Evolutionary conservation across 2,113 vertebrate genomes (phyloP).

Genomic region (Odocoileus virginianus): DNA sequence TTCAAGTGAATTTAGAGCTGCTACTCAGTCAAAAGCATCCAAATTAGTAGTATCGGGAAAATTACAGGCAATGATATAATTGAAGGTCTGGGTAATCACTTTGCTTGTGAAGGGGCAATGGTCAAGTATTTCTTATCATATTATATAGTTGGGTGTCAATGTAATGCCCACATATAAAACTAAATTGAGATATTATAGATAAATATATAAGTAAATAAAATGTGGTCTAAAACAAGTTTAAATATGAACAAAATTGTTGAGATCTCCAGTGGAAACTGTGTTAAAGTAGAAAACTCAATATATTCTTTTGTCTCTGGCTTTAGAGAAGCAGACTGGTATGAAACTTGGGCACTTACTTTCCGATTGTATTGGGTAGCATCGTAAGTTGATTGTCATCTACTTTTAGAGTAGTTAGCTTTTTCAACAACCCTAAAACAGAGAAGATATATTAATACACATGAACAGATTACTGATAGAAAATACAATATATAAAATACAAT

Average conservation of each 20-base stretch:
- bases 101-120: neutral
- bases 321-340: neutral
- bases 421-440: slow-evolving; percentile 89
- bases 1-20: slow-evolving; percentile 3
- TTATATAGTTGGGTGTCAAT: neutral
- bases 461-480: neutral
- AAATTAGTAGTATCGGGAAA: slow-evolving; percentile 13
- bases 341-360: slow-evolving; percentile 88
- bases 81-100: neutral
- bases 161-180: neutral
- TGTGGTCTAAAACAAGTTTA: neutral
- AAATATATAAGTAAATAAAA: neutral
- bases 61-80: neutral
- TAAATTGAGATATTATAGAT: neutral
- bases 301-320: neutral
- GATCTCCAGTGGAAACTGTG: neutral
- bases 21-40: neutral
- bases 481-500: neutral
- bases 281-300: neutral
- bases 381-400: slow-evolving; percentile 99
- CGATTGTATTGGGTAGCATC: slow-evolving; percentile 94
- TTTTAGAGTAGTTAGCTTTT: slow-evolving; percentile 97
- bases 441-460: slow-evolving; percentile 15
- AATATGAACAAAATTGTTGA: neutral
- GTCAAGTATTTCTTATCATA: slow-evolving; percentile 3